Base-by-base conservation (phyloP, 2,113 vertebrate genomes). In the Semicossyphus pulcher region DNA sequence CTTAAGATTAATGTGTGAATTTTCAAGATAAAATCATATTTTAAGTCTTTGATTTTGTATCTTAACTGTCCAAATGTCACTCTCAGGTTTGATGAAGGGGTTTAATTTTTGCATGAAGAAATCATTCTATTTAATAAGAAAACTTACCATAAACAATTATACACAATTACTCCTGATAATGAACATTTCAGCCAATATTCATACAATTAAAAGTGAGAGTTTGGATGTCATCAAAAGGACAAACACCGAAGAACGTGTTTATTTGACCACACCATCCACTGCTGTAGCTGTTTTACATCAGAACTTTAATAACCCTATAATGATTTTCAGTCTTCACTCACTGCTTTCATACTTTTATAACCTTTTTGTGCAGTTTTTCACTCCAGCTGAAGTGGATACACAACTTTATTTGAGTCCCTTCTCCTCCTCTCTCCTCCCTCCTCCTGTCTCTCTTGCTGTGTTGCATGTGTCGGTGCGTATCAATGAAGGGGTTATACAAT, bases 401-500 rank as follows among this genome's bases (percentile, higher is more conserved):
- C 39, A 76, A 75, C 69, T 77, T 76, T 10, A 74, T 78, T 70
- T 80, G 34, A 57, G 65, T 64, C 58, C 42, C 26, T 18, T 57
- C 15, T 51, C 57, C 18, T 18, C 23, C 69, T 60, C 26, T 42
- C 49, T 64, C 32, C 20, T 52, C 34, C 10, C 3, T 14, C 20
- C 10, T 4, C 62, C 32, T 26, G 37, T 54, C 29, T 57, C 39
- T 28, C 80, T 60, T 1, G 1, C 54, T 83, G 28, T 47, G 54
- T 58, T 72, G 64, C 65, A 65, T 81, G 77, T 75, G 78, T 84
- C 53, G 47, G 58, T 71, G 72, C 4, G 57, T 76, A 84, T 78
- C 73, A 81, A 72, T 83, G 63, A 82, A 72, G 71, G 56, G 78
- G 75, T 85, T 86, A 73, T 67, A 86, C 82, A 85, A 88, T 89